Percentiles rank a stretch among this genome's conserved stretches.
Evolutionary conservation across 2,113 vertebrate genomes (phyloP).

Genomic region (Mormyrus iriodes): DNA sequence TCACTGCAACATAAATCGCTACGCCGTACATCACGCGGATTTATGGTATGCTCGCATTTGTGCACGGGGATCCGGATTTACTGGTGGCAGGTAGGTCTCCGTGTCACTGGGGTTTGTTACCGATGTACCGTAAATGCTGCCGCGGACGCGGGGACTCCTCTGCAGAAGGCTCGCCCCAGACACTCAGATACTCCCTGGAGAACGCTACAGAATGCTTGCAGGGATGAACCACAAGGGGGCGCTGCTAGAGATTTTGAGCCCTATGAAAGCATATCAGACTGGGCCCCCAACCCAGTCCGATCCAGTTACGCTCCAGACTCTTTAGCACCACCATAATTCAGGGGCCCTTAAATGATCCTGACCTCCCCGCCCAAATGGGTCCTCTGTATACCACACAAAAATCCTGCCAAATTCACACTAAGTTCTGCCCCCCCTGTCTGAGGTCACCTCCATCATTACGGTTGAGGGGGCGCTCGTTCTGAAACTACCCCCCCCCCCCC

Average conservation of each 20-base stretch:
- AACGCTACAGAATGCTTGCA: neutral
- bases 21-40: neutral
- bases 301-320: neutral
- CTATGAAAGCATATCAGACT: neutral
- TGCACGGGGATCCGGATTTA: neutral
- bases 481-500: neutral
- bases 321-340: neutral
- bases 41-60: neutral
- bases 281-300: neutral
- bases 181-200: neutral
- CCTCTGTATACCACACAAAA: no score
- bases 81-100: neutral
- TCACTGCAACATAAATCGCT: neutral
- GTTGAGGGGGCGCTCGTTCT: neutral
- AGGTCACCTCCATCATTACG: neutral
- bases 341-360: neutral
- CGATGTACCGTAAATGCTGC: neutral
- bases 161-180: neutral
- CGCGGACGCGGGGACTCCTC: neutral
- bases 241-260: neutral
- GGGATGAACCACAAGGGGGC: neutral
- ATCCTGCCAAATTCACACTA: no score
- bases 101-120: neutral
- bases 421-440: neutral
- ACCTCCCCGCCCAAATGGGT: neutral